phyloP scores from a whole-genome alignment of 1,140 invertebrate species.

The Drosophila prosaltans region DNA sequence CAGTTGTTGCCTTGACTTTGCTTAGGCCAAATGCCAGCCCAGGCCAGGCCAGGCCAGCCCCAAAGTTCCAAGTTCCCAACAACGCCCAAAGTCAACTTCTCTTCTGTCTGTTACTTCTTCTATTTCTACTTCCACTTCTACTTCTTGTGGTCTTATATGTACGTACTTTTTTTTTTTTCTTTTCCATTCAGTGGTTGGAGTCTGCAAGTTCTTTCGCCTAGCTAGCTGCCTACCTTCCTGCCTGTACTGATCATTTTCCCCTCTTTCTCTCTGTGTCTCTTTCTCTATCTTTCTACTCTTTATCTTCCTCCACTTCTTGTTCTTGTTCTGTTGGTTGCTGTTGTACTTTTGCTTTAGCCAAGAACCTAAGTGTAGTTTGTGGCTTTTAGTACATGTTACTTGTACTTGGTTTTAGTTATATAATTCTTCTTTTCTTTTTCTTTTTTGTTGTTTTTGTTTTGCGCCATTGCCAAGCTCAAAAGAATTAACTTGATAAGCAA shows the following conservation, averaged over 20 bases:
- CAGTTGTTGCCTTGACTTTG: constrained; percentile 72
- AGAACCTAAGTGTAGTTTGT: constrained; percentile 28
- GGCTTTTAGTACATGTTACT: constrained; percentile 52
- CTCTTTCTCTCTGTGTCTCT: not conserved
- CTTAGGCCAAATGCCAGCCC: constrained; percentile 72
- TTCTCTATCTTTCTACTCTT: no score
- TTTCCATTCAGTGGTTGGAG: constrained; percentile 17
- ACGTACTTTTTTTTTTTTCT: not conserved
- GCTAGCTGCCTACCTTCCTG: constrained; percentile 22
- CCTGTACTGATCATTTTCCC: not conserved
- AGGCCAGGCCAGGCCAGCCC: constrained; percentile 26
- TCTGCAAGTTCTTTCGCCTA: constrained; percentile 21
- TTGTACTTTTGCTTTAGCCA: constrained; percentile 65
- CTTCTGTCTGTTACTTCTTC: constrained; percentile 17
- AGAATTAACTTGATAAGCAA: constrained; percentile 14
- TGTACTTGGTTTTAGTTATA: constrained; percentile 51
- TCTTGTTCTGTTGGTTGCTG: constrained; percentile 31
- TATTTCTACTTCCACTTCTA: constrained; percentile 28
- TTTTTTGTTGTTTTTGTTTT: not conserved
- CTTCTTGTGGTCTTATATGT: constrained; percentile 19
- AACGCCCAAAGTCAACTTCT: constrained; percentile 66
- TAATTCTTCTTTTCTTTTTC: constrained; percentile 37
- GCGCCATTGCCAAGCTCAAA: constrained; percentile 31
- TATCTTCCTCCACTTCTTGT: constrained; percentile 27
- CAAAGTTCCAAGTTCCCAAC: constrained; percentile 24